Evolutionary conservation across 2,888 invertebrate species (phyloP).

Genomic region (Helicoverpa assulta): DNA sequence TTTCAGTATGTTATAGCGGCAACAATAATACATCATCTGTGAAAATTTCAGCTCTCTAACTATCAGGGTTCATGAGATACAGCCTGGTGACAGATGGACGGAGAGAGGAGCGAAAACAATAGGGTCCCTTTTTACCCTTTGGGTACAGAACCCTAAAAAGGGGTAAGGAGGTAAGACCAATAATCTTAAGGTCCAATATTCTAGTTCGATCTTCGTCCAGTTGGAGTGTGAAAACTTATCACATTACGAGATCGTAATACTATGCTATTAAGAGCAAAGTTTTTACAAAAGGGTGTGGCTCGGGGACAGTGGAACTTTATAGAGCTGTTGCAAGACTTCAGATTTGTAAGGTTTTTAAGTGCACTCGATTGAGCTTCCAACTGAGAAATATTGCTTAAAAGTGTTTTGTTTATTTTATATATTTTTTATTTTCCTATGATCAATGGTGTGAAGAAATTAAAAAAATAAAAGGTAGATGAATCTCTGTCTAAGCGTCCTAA

Average conservation of each 20-base stretch:
- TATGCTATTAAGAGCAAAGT: constrained; percentile 86
- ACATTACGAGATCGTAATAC: constrained; percentile 85
- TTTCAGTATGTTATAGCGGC: too few relatives aligned
- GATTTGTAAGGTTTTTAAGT: constrained; percentile 1
- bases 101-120: too few relatives aligned
- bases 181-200: constrained; percentile 41
- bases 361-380: neutral
- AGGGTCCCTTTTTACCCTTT: too few relatives aligned
- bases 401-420: neutral
- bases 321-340: constrained; percentile 70
- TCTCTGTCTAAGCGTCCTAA: too few relatives aligned
- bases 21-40: too few relatives aligned
- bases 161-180: constrained; percentile 33
- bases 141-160: too few relatives aligned
- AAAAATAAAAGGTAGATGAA: too few relatives aligned
- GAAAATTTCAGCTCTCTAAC: too few relatives aligned
- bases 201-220: constrained; percentile 68
- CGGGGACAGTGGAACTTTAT: constrained; percentile 60
- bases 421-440: neutral
- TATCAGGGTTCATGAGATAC: too few relatives aligned
- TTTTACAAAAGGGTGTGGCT: constrained; percentile 84
- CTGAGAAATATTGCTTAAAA: neutral
- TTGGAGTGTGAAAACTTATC: constrained; percentile 79
- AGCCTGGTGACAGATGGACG: too few relatives aligned
- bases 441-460: too few relatives aligned